Base-by-base conservation (phyloP, 2,113 vertebrate species). In the Mystacornis crossleyi region DNA sequence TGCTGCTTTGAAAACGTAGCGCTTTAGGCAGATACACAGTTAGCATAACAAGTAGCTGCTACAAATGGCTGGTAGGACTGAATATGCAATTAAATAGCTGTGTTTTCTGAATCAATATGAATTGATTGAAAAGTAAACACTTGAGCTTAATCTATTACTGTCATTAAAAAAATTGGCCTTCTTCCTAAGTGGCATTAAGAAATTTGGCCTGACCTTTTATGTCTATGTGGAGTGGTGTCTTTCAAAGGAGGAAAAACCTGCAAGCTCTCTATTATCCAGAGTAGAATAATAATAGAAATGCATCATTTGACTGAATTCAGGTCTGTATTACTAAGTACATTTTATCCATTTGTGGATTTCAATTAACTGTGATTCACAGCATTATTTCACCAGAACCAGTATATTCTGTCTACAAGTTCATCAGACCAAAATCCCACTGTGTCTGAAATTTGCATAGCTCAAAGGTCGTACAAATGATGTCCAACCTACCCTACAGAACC, bases 91-190 rank as follows among this genome's bases (percentile, higher is more conserved):
- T 97, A 97, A 97, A 93, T 78, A 87, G 18, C 81, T 64, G 29
- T 19, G 14, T 93, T 94, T 97, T 88, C 89, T 87, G 75, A 96
- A 97, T 97, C 97, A 86, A 92, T 98, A 93, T 83, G 51, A 95
- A 97, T 85, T 96, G 96, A 97, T 96, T 94, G 86, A 93, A 97
- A 97, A 97, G 87, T 86, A 97, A 97, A 96, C 93, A 95, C 94
- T 92, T 95, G 84, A 88, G 61, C 51, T 96, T 97, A 88, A 95
- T 97, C 92, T 97, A 61, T 94, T 90, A 96, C 57, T 95, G 81
- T 93, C 78, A 79, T 77, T n/a, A n/a, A 81, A 53, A 67, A 78
- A 95, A 84, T 33, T 75, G 20, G 34, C 69, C 51, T 73, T 88
- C 83, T 85, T 91, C 26, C 84, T 94, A 95, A 97, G 72, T 14